Evolutionary conservation across 2,888 invertebrate species (phyloP), one percentile per base, ranked within the genome.

Genomic region (Pristionchus japonicus): DNA sequence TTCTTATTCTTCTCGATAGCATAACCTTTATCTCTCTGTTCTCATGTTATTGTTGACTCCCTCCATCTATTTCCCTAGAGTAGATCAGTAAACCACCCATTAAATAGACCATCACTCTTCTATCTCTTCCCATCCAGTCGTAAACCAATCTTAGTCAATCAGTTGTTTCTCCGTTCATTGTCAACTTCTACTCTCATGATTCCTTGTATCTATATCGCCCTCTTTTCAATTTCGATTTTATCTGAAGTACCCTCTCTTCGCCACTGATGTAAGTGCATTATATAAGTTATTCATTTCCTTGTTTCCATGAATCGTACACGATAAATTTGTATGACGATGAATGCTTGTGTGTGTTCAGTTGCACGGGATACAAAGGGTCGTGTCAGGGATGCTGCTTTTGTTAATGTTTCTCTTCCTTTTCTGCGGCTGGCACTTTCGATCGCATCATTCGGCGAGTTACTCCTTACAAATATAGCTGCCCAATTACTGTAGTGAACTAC

Each of bases 201-300:
- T 47, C 47, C 27, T 11, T 77, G 77, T 40, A 40, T 20, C 7
- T 77, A n/a, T 74, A 47, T 77, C 40, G 15, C 20, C 70, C 37
- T 40, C n/a, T 47, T n/a, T 47, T 77, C 43, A 3, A 40, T 40
- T n/a, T 23, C 27, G 13, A 47, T 77, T 43, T 37, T 40, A 9
- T 3, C 31, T 15, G 31, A 74, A 57, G 64, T 64, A 64, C 17
- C 64, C 64, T 27, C 15, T 37, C 70, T 17, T 23, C 43, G 7
- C 43, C 27, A 43, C n/a, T 40, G 43, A 77, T 43, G 43, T 77
- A 43, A n/a, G 77, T 77, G 77, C 77, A 77, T 77, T 77, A 77
- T 47, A 77, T 47, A 23, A 77, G 17, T 43, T 43, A 43, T 77
- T 43, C 34, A 34, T 13, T 70, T 47, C 47, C 37, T 40, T 37